These are phyloP conservation scores for Callospermophilus lateralis DNA, from an alignment of 2,113 vertebrate species.

Conservation along the genomic window DNA sequence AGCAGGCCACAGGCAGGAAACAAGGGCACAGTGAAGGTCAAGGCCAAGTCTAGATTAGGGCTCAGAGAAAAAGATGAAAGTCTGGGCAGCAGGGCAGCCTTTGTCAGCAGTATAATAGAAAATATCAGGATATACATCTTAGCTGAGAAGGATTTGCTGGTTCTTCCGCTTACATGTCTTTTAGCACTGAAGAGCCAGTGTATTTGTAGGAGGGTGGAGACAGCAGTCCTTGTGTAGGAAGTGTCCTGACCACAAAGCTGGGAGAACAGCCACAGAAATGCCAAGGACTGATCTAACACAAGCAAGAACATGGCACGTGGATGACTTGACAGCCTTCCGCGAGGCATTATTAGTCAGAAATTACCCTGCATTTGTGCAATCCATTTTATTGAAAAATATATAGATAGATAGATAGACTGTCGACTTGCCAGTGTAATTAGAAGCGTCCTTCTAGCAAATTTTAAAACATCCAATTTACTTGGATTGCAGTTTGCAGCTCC, in stretches of 20 bases:
- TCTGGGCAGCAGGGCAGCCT: not conserved
- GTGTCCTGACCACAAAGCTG: not conserved
- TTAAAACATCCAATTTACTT: conserved; percentile 85
- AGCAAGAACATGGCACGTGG: conserved; percentile 59
- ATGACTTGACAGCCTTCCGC: conserved; percentile 5
- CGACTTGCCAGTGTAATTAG: conserved; percentile 84
- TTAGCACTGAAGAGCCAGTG: not conserved
- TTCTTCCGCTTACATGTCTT: fast-evolving
- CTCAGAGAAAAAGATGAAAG: not conserved
- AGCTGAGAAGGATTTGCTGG: not conserved
- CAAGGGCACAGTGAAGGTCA: not conserved
- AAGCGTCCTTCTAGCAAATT: conserved; percentile 13
- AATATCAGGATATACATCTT: fast-evolving
- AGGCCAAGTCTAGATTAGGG: too few relatives aligned
- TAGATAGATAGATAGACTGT: not conserved
- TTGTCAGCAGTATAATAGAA: not conserved
- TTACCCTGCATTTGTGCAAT: conserved; percentile 72
- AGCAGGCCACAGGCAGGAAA: fast-evolving
- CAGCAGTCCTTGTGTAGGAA: too few relatives aligned
- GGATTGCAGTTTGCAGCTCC: conserved; percentile 82
- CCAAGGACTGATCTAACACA: conserved; percentile 60
- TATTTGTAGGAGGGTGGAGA: too few relatives aligned
- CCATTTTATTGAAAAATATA: conserved; percentile 80
- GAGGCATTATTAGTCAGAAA: conserved; percentile 78
- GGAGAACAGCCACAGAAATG: conserved; percentile 77